These are phyloP conservation scores for Dermolepida albohirtum DNA, from an alignment of 2,888 invertebrate genomes.

Conservation along the genomic window DNA sequence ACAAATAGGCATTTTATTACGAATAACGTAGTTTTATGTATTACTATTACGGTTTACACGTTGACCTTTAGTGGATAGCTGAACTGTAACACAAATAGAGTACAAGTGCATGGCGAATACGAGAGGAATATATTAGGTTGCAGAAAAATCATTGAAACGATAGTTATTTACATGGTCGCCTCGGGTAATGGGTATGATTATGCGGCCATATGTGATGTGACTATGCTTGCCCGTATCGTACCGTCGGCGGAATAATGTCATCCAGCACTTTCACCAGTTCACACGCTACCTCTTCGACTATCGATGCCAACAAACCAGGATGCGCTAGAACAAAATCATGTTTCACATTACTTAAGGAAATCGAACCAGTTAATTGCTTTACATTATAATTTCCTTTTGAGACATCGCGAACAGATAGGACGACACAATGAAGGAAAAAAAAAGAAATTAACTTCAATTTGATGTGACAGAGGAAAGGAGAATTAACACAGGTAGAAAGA, in stretches of 20 bases:
- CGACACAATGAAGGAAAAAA: constrained; percentile 19
- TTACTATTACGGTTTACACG: no score
- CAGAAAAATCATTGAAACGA: constrained; percentile 41
- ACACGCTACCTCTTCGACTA: constrained; percentile 55
- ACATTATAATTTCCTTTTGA: constrained; percentile 37
- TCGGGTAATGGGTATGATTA: constrained; percentile 56
- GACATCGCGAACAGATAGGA: constrained; percentile 23
- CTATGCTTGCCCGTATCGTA: constrained; percentile 37
- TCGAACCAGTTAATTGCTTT: constrained; percentile 39
- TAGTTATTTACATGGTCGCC: constrained; percentile 49
- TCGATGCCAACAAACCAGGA: constrained; percentile 42
- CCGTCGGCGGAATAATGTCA: constrained; percentile 53
- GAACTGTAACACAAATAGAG: constrained; percentile 1
- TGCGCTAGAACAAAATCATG: constrained; percentile 43
- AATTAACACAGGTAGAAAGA: neutral
- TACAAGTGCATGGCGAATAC: constrained; percentile 23
- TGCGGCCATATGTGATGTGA: constrained; percentile 53
- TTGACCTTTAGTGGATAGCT: constrained; percentile 1
- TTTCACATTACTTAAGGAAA: constrained; percentile 39
- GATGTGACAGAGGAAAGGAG: constrained; percentile 5
- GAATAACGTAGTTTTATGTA: no score
- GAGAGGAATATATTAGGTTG: constrained; percentile 36
- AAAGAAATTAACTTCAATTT: constrained; percentile 4
- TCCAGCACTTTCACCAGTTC: constrained; percentile 61
- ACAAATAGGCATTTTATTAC: no score